Conservation (phyloP, 2,113 vertebrate genomes). For the Atlantisia rogersi region DNA sequence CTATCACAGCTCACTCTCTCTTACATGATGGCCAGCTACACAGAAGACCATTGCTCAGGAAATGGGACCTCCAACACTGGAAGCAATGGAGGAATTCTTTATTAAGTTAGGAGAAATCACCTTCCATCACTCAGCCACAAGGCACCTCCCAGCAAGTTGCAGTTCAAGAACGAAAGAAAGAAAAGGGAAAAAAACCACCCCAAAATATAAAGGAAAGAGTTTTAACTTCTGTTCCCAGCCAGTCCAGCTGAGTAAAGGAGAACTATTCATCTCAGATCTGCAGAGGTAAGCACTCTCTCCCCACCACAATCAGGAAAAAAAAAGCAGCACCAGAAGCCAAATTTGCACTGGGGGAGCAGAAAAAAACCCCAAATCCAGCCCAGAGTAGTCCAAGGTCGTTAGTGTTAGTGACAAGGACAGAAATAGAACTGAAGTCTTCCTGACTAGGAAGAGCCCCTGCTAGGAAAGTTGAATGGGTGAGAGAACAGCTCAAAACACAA, state of each 20-base stretch:
- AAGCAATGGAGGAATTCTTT: not conserved
- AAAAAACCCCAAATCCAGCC: not conserved
- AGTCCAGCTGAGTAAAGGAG: not conserved
- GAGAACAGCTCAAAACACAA: constrained; percentile 32
- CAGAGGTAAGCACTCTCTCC: not conserved
- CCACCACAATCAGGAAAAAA: not conserved
- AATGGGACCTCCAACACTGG: not conserved
- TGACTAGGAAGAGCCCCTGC: not conserved
- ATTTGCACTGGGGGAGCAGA: not conserved
- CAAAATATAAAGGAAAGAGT: not conserved
- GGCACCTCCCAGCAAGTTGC: not conserved
- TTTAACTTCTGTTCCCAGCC: not conserved
- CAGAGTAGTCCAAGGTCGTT: not conserved
- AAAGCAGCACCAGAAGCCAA: not conserved
- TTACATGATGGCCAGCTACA: not conserved
- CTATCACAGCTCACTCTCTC: not conserved
- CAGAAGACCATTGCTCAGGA: not conserved
- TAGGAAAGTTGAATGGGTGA: constrained; percentile 39
- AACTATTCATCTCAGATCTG: not conserved
- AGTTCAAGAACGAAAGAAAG: not conserved
- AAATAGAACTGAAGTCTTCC: constrained; percentile 44
- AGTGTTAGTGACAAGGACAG: not conserved
- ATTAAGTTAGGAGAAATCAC: not conserved
- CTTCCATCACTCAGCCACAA: not conserved
- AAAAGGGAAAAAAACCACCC: no score